These are phyloP conservation scores for Cerastoderma edule DNA, from an alignment of 2,888 invertebrate species.

Conservation along the genomic window DNA sequence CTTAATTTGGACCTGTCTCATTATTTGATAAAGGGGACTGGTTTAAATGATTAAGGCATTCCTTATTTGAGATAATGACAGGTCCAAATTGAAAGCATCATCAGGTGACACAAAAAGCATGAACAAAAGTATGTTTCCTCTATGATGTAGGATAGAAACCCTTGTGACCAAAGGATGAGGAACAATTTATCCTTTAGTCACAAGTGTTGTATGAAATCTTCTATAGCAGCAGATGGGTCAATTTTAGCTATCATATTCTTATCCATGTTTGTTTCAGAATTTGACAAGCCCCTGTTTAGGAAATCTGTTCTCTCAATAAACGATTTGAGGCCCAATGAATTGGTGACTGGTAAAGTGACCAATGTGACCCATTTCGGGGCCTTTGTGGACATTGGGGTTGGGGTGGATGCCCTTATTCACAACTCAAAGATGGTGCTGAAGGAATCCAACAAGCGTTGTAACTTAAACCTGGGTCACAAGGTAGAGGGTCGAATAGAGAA, in stretches of 20 bases:
- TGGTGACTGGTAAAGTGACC: slow-evolving; percentile 88
- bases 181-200: too few relatives aligned
- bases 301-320: slow-evolving; percentile 88
- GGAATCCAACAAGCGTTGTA: slow-evolving; percentile 39
- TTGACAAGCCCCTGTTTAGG: slow-evolving; percentile 90
- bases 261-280: slow-evolving; percentile 80
- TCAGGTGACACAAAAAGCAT: too few relatives aligned
- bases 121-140: too few relatives aligned
- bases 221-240: background rate
- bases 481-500: slow-evolving; percentile 74
- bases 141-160: too few relatives aligned
- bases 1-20: too few relatives aligned
- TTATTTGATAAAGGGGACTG: too few relatives aligned
- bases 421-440: slow-evolving; percentile 82
- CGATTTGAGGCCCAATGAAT: slow-evolving; percentile 85
- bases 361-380: slow-evolving; percentile 96
- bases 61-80: too few relatives aligned
- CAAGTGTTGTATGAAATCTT: background rate
- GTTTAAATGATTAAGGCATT: too few relatives aligned
- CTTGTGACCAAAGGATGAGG: too few relatives aligned
- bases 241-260: too few relatives aligned
- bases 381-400: slow-evolving; percentile 90
- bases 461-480: slow-evolving; percentile 75
- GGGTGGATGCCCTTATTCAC: slow-evolving; percentile 82
- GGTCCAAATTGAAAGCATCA: too few relatives aligned